Evolutionary conservation across 2,888 invertebrate species (phyloP), one percentile per base, ranked within the genome.

Genomic region (Graphium colonna): DNA sequence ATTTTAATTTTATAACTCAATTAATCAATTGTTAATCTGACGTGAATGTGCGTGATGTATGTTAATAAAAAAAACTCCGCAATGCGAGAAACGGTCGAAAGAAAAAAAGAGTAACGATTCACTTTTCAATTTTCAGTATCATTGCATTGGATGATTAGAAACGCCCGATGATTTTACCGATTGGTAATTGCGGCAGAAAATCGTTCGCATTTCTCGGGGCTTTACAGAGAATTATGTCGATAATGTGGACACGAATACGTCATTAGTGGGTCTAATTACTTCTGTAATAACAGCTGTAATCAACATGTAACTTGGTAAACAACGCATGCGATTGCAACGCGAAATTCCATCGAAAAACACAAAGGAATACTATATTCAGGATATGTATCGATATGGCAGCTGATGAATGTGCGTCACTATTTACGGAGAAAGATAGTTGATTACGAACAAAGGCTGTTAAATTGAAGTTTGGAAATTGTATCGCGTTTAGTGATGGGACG

Each of bases 41-140:
- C 36, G 16, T 31, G 15, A 31, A 9, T 16, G 36, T 48, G 47
- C 52, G 52, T 53, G 52, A 36, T 18, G 3, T 48, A 31, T 18
- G 21, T 31, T 28, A 53, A 44, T 53, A 48, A 53, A 52, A 10
- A 43, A 38, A 28, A 44, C 10, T 12, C n/a, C n/a, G 26, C 47
- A 52, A 43, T 44, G 26, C 16, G 43, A 48, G 48, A 48, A 53
- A 53, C 43, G 43, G 5, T 41, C 5, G 7, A 40, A 18, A 40
- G 18, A 17, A 42, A 18, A 41, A 49, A 16, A 36, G n/a, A 13
- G 12, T 36, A 36, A 31, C 12, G 9, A 12, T 38, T 13, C 15
- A 21, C 42, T 38, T 42, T 51, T 51, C 39, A 51, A 39, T 53
- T 53, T 53, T 48, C 39, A 31, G 31, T 48, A 53, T 48, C 43